phyloP scores from a whole-genome alignment of 2,113 vertebrate species.

The Clupea harengus region DNA sequence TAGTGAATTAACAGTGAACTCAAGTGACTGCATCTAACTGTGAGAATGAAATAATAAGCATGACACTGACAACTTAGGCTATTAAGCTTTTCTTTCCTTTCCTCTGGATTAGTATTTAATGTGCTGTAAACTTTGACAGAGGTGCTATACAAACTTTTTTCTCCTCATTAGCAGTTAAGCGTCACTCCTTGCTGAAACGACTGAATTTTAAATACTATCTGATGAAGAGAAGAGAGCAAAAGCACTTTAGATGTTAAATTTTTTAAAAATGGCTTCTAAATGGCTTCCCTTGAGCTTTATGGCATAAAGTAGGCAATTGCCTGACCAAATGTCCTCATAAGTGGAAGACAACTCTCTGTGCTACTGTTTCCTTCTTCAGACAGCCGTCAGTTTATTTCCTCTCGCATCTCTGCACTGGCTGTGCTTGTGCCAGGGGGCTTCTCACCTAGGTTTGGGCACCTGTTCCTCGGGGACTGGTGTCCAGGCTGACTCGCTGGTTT shows the following conservation, averaged over 20 bases:
- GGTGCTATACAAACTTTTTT: neutral
- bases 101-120: neutral
- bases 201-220: neutral
- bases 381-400: neutral
- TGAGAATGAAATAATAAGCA: neutral
- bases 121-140: neutral
- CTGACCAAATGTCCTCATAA: neutral
- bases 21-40: neutral
- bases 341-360: neutral
- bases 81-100: neutral
- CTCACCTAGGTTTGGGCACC: conserved; percentile 81
- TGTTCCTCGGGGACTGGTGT: conserved; percentile 78
- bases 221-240: neutral
- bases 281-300: neutral
- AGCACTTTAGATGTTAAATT: neutral
- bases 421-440: neutral
- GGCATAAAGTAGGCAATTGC: neutral
- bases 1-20: conserved; percentile 8
- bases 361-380: neutral
- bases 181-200: neutral
- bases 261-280: neutral
- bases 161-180: conserved; percentile 1
- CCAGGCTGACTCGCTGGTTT: conserved; percentile 78
- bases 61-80: neutral
- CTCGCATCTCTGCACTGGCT: no score